These are phyloP conservation scores for Orchesellides sinensis DNA, from an alignment of 2,888 invertebrate genomes.

Conservation along the genomic window DNA sequence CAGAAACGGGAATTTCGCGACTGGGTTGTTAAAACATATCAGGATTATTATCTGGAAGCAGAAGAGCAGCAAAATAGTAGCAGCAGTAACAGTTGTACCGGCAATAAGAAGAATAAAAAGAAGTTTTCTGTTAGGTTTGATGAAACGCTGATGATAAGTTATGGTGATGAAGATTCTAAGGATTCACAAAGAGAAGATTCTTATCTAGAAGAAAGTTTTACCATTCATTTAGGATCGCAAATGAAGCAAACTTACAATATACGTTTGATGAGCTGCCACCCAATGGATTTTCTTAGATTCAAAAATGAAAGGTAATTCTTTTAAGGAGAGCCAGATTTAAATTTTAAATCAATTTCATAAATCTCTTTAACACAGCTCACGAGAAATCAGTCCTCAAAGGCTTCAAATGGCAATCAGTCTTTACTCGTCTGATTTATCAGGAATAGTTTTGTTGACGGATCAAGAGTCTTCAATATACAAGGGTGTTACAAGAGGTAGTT, in stretches of 20 bases:
- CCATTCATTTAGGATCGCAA: conserved; percentile 98
- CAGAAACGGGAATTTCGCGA: conserved; percentile 92
- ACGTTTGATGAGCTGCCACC: conserved; percentile 90
- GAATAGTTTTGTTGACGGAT: conserved; percentile 89
- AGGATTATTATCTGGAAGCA: conserved; percentile 83
- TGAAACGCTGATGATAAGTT: conserved; percentile 75
- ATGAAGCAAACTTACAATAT: conserved; percentile 99
- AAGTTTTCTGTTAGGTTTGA: conserved; percentile 73
- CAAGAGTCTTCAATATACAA: conserved; percentile 82
- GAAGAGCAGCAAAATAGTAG: conserved; percentile 64
- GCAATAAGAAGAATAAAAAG: conserved; percentile 70
- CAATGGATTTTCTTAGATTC: conserved; percentile 83
- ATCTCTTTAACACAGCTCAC: conserved; percentile 62
- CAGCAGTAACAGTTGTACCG: not conserved
- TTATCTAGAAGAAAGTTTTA: conserved; percentile 94
- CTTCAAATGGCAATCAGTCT: conserved; percentile 95
- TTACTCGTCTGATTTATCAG: conserved; percentile 94
- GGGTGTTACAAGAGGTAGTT: conserved; percentile 81
- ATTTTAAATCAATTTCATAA: not conserved
- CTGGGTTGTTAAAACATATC: conserved; percentile 90
- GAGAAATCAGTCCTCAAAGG: conserved; percentile 81
- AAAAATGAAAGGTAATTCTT: conserved; percentile 74
- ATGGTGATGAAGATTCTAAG: conserved; percentile 76
- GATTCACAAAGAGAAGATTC: conserved; percentile 75
- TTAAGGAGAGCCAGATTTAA: not conserved